Percentiles rank a stretch among this genome's conserved stretches.
phyloP scores from a whole-genome alignment of 2,888 invertebrate species.

The Proisotoma minuta region DNA sequence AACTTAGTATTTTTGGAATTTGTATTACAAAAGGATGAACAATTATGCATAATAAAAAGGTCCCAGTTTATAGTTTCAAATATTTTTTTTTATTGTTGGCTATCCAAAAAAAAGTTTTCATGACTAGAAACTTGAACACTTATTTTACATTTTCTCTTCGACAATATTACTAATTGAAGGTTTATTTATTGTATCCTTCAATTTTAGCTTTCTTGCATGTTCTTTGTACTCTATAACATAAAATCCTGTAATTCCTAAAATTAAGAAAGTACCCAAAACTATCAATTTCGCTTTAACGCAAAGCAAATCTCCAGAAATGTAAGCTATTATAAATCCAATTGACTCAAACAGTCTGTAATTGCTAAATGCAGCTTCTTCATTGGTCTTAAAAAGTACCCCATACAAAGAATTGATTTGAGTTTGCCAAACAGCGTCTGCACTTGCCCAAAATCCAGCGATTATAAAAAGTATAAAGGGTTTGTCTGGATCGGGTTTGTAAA shows the following conservation, averaged over 20 bases:
- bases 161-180: neutral
- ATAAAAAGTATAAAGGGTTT: slow-evolving; percentile 77
- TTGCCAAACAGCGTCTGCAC: slow-evolving; percentile 94
- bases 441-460: slow-evolving; percentile 87
- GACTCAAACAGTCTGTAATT: slow-evolving; percentile 88
- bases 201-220: neutral
- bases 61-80: neutral
- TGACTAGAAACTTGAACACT: too few species aligned
- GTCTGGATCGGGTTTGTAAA: slow-evolving; percentile 81
- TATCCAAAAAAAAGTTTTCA: too few species aligned
- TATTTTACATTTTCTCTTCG: too few species aligned
- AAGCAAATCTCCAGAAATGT: slow-evolving; percentile 79
- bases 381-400: slow-evolving; percentile 77
- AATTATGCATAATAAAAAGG: too few species aligned
- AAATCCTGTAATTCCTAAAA: slow-evolving; percentile 71
- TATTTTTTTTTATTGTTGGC: neutral
- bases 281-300: slow-evolving; percentile 82
- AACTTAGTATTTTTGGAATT: too few species aligned
- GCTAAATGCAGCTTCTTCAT: slow-evolving; percentile 88
- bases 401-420: slow-evolving; percentile 90
- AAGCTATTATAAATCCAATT: slow-evolving; percentile 81
- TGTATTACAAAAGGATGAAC: too few species aligned
- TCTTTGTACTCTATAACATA: slow-evolving; percentile 65
- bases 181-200: neutral
- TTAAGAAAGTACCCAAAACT: slow-evolving; percentile 71